Evolutionary conservation across 2,888 invertebrate genomes (phyloP), one percentile per base, ranked within the genome.

Genomic region (Epistrophe eligans): DNA sequence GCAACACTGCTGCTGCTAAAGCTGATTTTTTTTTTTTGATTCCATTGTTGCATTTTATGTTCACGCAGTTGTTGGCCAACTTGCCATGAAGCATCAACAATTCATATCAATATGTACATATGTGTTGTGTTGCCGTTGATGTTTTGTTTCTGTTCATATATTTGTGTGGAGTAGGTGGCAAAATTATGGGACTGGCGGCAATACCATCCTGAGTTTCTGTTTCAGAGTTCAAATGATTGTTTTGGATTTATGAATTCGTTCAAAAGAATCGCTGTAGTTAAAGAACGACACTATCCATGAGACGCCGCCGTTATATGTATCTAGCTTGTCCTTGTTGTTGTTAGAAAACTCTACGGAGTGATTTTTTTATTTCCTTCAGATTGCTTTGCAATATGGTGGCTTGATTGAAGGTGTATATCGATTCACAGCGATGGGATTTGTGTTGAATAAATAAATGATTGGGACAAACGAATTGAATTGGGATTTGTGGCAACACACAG

Each of bases 221-320:
- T 17, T 17, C 19, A 17, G 50, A 55, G 57, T 64, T 70, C 84
- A 58, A 79, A 71, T 58, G 50, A 76, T 60, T 62, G 64, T 60
- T 73, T 79, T 73, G 79, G 74, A 87, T 82, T 82, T 82, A 82
- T 82, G 87, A 82, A 74, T 70, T 87, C 79, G 79, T 87, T 79
- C 58, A 79, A 64, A 76, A 74, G 66, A 83, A 87, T 83, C 74
- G 83, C 58, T 74, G 79, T 72, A 17, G 55, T 76, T n/a, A 79
- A 72, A 71, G 55, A 77, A 77, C 62, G 62, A 62, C 77, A 79
- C 74, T 77, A 77, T 77, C 64, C 19, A 15, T 35, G 43, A 28
- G 60, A 62, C 74, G 57, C 19, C 7, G 7, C 10, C 4, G 17
- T 57, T 57, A 57, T 62, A 79, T 64, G 62, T 45, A 24, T 3